Percentiles rank a stretch among this genome's conserved stretches.
phyloP scores from a whole-genome alignment of 30 jellyfish, hydroid and myxozoan species.

The Turritopsis rubra region DNA sequence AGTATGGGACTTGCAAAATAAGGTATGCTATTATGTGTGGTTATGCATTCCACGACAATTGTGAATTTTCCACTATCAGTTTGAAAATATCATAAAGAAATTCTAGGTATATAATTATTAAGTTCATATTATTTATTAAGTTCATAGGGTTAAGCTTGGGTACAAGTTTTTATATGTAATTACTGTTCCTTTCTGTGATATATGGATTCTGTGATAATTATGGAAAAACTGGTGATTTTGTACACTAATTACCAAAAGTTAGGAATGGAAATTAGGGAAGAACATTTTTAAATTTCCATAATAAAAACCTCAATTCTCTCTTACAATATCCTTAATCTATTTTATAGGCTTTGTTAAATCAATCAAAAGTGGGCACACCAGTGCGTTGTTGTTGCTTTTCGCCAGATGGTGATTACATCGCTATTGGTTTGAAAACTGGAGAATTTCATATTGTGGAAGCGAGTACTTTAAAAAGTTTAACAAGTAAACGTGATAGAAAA shows the following conservation, averaged over 20 bases:
- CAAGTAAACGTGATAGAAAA: slow-evolving; percentile 76
- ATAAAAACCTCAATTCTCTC: too few relatives aligned
- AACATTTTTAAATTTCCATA: too few relatives aligned
- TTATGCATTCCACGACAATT: neutral
- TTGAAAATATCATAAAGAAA: neutral
- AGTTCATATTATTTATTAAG: too few relatives aligned
- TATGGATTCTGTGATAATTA: too few relatives aligned
- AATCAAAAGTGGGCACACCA: slow-evolving; percentile 47
- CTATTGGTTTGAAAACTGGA: slow-evolving; percentile 84
- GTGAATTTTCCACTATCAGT: neutral
- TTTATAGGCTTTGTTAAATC: slow-evolving; percentile 50
- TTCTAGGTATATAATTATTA: too few relatives aligned
- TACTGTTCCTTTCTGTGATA: too few relatives aligned
- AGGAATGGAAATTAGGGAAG: too few relatives aligned
- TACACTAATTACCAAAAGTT: too few relatives aligned
- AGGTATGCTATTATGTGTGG: too few relatives aligned
- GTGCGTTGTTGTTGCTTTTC: slow-evolving; percentile 68
- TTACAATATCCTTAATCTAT: neutral
- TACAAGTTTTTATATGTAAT: too few relatives aligned
- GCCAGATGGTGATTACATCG: slow-evolving; percentile 70
- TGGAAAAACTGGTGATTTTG: too few relatives aligned
- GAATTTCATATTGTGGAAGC: slow-evolving; percentile 67
- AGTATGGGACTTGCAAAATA: slow-evolving; percentile 63
- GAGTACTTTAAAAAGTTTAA: slow-evolving; percentile 53
- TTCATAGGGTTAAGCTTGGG: too few relatives aligned